phyloP scores from a whole-genome alignment of 2,888 invertebrate genomes.

The Mystacides longicornis region DNA sequence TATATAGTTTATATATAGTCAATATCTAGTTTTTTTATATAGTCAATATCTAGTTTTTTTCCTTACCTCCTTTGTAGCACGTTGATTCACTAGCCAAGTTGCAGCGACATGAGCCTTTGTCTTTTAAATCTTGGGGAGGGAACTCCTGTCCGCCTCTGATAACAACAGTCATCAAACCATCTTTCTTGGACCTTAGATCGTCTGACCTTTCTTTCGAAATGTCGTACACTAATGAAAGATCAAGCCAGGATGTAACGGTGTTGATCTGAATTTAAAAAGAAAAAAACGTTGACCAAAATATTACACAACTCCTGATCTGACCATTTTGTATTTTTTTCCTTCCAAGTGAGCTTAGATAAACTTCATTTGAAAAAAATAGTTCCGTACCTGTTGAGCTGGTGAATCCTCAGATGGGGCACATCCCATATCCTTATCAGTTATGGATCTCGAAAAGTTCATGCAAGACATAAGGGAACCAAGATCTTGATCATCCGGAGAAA shows the following conservation, averaged over 20 bases:
- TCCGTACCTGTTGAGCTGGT: background rate
- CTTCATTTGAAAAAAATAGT: no score
- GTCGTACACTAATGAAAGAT: conserved; percentile 34
- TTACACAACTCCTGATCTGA: no score
- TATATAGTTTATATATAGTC: no score
- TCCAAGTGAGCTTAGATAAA: no score
- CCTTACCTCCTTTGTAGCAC: background rate
- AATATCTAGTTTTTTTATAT: no score
- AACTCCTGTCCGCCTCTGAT: background rate
- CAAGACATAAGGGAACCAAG: background rate
- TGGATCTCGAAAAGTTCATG: background rate
- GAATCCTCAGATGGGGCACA: background rate
- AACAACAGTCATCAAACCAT: background rate
- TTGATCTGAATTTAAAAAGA: conserved; percentile 22
- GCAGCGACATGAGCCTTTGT: background rate
- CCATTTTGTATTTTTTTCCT: no score
- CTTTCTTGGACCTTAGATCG: conserved; percentile 26
- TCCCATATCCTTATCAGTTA: background rate
- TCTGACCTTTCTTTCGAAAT: conserved; percentile 25
- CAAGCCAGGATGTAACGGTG: conserved; percentile 30
- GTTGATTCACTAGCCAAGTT: background rate
- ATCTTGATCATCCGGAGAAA: background rate
- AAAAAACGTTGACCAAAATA: no score
- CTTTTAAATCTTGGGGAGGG: background rate
- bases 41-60: no score